Evolutionary conservation across 2,888 invertebrate species (phyloP).

Genomic region (Conomelus anceps): DNA sequence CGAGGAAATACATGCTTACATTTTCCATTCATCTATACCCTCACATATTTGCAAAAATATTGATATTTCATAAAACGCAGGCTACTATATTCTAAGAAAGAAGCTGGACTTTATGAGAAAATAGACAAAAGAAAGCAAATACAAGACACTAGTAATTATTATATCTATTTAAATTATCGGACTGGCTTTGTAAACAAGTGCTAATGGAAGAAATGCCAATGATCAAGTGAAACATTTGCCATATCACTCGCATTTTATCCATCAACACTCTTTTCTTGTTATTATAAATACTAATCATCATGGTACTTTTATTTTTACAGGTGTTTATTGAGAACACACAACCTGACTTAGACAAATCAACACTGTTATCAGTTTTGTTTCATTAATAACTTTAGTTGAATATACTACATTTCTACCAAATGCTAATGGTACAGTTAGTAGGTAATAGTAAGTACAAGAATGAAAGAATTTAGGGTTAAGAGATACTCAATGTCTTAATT

Average conservation of each 20-base stretch:
- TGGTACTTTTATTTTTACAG: not conserved
- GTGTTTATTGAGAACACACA: not conserved
- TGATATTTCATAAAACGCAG: constrained; percentile 23
- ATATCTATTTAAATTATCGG: not conserved
- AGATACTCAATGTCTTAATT: constrained; percentile 12
- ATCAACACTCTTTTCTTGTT: not conserved
- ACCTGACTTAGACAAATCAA: constrained; percentile 6
- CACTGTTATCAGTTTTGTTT: not conserved
- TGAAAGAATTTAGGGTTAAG: constrained; percentile 26
- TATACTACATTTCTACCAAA: constrained; percentile 7
- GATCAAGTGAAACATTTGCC: not conserved
- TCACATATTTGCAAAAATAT: constrained; percentile 23
- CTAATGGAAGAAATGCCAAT: not conserved
- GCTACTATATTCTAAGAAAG: constrained; percentile 7
- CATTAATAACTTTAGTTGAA: not conserved
- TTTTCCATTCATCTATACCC: constrained; percentile 16
- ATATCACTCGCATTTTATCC: not conserved
- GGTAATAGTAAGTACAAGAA: constrained; percentile 21
- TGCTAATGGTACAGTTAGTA: constrained; percentile 6
- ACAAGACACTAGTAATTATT: constrained; percentile 7
- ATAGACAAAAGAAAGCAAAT: constrained; percentile 13
- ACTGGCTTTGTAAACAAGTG: not conserved
- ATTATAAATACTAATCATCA: not conserved
- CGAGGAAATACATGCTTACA: constrained; percentile 24
- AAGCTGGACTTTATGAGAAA: constrained; percentile 3